Evolutionary conservation across 2,113 vertebrate genomes (phyloP).

Genomic region (Physeter macrocephalus): DNA sequence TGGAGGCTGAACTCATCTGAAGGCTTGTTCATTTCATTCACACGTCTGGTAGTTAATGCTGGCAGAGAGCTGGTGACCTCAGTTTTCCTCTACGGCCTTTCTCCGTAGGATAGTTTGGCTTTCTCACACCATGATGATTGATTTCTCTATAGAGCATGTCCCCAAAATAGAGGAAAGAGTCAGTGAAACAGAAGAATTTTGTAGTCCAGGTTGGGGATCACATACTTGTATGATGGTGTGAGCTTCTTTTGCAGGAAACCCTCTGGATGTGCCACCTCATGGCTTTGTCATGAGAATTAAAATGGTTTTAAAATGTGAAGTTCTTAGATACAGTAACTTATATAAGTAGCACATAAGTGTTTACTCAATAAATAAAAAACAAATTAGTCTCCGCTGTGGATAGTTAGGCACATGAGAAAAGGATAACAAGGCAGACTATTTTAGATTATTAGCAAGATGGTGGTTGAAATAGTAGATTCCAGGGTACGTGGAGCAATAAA

Average conservation of each 20-base stretch:
- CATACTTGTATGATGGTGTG: neutral
- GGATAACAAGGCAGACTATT: neutral
- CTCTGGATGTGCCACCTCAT: neutral
- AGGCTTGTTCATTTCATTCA: neutral
- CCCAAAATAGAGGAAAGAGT: neutral
- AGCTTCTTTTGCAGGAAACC: neutral
- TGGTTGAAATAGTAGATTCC: neutral
- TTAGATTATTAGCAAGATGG: neutral
- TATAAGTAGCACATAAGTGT: neutral
- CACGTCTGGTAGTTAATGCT: neutral
- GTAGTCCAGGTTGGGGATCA: neutral
- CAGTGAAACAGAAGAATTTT: neutral
- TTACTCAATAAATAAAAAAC: neutral
- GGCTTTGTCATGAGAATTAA: neutral
- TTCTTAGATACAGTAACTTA: slow-evolving; percentile 4
- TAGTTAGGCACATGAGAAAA: neutral
- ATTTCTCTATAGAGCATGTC: neutral
- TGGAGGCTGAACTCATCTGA: neutral
- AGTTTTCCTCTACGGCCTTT: neutral
- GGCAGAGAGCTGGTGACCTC: neutral
- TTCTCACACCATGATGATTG: neutral
- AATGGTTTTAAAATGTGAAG: neutral
- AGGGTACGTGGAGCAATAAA: neutral
- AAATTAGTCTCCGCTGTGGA: neutral
- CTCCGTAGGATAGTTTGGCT: neutral